Percentiles rank a stretch among this genome's conserved stretches.
Evolutionary conservation across 2,797 vertebrate species (phyloP).

Genomic region (Morelia viridis): DNA sequence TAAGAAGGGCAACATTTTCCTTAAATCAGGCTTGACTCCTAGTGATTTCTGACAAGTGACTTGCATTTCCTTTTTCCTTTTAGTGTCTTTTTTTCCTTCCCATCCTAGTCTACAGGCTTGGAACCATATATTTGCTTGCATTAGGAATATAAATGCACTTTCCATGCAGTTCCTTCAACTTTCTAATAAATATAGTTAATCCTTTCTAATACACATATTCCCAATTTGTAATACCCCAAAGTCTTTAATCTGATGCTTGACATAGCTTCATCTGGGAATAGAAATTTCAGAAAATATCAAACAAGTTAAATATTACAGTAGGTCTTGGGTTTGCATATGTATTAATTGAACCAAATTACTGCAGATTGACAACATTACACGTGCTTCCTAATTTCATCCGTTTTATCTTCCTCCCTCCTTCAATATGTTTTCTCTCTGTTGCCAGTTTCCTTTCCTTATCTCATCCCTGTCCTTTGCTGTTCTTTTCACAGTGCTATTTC

Average conservation of each 20-base stretch:
- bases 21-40: background rate
- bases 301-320: background rate
- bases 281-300: background rate
- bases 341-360: constrained; percentile 10
- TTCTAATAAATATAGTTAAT: background rate
- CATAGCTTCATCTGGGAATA: background rate
- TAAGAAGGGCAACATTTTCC: background rate
- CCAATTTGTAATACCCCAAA: background rate
- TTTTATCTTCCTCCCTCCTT: background rate
- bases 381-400: background rate
- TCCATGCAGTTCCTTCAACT: background rate
- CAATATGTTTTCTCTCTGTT: background rate
- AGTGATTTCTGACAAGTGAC: background rate
- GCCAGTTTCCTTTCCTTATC: background rate
- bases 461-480: constrained; percentile 6
- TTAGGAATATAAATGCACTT: background rate
- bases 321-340: background rate
- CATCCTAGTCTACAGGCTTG: background rate
- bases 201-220: background rate
- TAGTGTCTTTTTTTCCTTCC: background rate
- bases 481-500: constrained; percentile 1
- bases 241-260: background rate
- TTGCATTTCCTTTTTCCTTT: background rate
- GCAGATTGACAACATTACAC: background rate
- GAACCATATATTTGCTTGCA: background rate